A percentile compares a stretch with the other conserved stretches of the same genome.
phyloP scores from a whole-genome alignment of 2,113 vertebrate species.

The Forbesichthys papilliferus region DNA sequence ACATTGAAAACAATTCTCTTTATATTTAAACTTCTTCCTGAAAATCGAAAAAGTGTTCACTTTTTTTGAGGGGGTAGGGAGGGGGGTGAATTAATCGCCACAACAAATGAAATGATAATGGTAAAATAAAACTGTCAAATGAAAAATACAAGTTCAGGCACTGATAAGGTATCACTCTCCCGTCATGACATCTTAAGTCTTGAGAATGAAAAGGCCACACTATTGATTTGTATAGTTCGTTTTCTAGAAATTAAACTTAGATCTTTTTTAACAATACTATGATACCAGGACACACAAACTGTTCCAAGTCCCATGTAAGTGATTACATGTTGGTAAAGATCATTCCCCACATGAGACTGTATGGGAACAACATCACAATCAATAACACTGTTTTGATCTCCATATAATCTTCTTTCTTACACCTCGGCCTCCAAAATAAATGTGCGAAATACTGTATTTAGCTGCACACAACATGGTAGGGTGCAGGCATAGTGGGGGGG shows the following conservation, averaged over 20 bases:
- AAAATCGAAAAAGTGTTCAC: slow-evolving; percentile 71
- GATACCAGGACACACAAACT: slow-evolving; percentile 36
- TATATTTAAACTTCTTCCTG: slow-evolving; percentile 74
- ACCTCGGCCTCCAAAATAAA: slow-evolving; percentile 51
- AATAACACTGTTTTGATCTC: slow-evolving; percentile 80
- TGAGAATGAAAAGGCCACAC: slow-evolving; percentile 86
- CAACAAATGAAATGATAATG: slow-evolving; percentile 76
- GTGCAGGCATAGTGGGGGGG: slow-evolving; percentile 48
- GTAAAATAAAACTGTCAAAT: slow-evolving; percentile 76
- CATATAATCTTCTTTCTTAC: slow-evolving; percentile 63
- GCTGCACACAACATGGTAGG: slow-evolving; percentile 54
- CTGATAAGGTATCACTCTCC: slow-evolving; percentile 84
- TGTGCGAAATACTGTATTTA: slow-evolving; percentile 42
- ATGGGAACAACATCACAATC: slow-evolving; percentile 68
- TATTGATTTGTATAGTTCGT: slow-evolving; percentile 80
- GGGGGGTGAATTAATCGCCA: slow-evolving; percentile 74
- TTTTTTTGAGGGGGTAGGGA: slow-evolving; percentile 56
- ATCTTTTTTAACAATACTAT: slow-evolving; percentile 34
- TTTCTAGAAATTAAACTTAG: slow-evolving; percentile 74
- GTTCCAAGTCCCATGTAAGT: slow-evolving; percentile 63
- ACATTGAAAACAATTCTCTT: slow-evolving; percentile 71
- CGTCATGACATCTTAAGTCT: slow-evolving; percentile 80
- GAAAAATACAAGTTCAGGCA: slow-evolving; percentile 82
- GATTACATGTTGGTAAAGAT: slow-evolving; percentile 72
- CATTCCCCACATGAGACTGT: slow-evolving; percentile 70